Conservation (phyloP, 2,888 invertebrate genomes). For the Habroteleia sp. region DNA sequence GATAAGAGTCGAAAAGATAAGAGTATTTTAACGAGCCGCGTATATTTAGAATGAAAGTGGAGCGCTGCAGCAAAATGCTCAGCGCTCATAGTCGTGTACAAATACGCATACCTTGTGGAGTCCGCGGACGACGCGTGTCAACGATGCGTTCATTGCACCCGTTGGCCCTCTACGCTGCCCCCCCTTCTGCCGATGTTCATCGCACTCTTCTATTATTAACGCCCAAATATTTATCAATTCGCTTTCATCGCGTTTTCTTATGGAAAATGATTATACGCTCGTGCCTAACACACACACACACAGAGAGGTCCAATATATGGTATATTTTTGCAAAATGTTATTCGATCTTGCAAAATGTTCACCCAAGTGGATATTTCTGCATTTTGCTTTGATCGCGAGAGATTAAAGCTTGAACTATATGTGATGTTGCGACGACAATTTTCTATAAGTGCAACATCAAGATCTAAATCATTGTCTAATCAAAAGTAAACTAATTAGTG, state of each 20-base stretch:
- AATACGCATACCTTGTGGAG: slow-evolving; percentile 53
- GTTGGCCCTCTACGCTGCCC: slow-evolving; percentile 29
- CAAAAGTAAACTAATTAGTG: no score
- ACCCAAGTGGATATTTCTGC: no score
- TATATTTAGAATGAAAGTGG: slow-evolving; percentile 58
- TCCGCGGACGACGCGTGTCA: slow-evolving; percentile 51
- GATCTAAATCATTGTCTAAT: no score
- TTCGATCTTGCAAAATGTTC: no score
- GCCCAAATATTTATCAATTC: slow-evolving; percentile 42
- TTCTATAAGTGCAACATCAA: no score
- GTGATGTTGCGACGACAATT: no score
- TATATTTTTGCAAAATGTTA: no score
- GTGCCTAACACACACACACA: no score
- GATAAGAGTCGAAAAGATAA: slow-evolving; percentile 42
- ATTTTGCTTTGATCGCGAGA: no score
- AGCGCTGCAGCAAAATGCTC: slow-evolving; percentile 51
- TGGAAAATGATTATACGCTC: slow-evolving; percentile 1
- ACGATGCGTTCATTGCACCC: slow-evolving; percentile 63
- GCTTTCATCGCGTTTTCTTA: slow-evolving; percentile 3
- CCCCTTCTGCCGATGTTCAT: slow-evolving; percentile 30
- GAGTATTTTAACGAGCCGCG: slow-evolving; percentile 26
- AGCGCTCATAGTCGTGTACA: slow-evolving; percentile 20
- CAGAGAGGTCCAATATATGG: no score
- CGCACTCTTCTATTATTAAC: slow-evolving; percentile 60
- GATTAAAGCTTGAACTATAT: no score